A percentile compares a stretch with the other conserved stretches of the same genome.
phyloP scores from a whole-genome alignment of 2,797 vertebrate genomes.

The Hemibagrus guttatus region DNA sequence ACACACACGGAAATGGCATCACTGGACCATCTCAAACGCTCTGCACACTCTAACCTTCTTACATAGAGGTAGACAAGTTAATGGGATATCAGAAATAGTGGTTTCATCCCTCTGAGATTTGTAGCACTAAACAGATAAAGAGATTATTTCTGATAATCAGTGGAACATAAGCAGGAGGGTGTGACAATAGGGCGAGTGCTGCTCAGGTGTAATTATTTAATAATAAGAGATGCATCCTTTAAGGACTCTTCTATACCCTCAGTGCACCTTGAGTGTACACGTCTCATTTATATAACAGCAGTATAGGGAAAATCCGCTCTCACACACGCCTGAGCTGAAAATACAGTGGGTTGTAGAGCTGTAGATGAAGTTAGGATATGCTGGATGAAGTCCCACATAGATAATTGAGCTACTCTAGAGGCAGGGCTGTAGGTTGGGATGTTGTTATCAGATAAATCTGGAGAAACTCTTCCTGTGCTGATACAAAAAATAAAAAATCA shows the following conservation, averaged over 20 bases:
- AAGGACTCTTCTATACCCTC: conserved; percentile 16
- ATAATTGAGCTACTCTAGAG: background rate
- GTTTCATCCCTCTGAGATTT: background rate
- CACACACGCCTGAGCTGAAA: background rate
- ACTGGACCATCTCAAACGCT: background rate
- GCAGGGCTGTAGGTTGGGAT: background rate
- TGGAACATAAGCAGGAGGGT: conserved; percentile 21
- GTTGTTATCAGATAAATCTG: background rate
- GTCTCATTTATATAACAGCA: background rate
- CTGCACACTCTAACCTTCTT: background rate
- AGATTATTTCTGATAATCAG: conserved; percentile 44
- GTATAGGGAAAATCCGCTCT: background rate
- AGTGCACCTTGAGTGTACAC: background rate
- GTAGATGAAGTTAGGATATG: background rate
- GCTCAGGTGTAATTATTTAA: conserved; percentile 46
- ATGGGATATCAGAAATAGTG: background rate
- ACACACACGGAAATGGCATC: conserved; percentile 3
- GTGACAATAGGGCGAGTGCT: conserved; percentile 37
- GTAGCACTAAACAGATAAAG: conserved; percentile 36
- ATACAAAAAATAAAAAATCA: background rate
- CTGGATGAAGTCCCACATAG: background rate
- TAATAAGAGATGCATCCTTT: conserved; percentile 18
- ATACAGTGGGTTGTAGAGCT: background rate
- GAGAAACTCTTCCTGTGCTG: background rate
- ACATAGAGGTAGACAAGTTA: background rate